Conservation (phyloP, 2,113 vertebrate genomes). For the Naja naja region DNA sequence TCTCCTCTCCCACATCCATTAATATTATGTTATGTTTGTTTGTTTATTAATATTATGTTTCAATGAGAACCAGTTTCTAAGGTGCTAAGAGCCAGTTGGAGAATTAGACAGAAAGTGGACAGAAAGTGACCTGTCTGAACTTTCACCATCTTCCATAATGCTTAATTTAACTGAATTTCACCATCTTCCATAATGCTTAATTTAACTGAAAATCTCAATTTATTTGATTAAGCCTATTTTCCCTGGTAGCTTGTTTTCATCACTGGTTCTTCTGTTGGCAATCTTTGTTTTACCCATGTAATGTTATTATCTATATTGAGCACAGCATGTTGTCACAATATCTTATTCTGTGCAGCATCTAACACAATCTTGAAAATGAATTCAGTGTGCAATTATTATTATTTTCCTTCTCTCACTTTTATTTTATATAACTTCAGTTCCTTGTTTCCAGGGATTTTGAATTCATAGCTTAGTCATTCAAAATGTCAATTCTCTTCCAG, state of each 20-base stretch:
- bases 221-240: not conserved
- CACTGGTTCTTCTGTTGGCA: not conserved
- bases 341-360: not conserved
- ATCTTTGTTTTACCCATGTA: not conserved
- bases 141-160: not conserved
- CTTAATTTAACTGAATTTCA: not conserved
- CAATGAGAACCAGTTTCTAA: no score
- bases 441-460: constrained; percentile 61
- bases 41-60: no score
- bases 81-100: not conserved
- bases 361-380: not conserved
- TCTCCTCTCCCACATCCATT: no score
- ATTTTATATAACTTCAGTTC: constrained; percentile 48
- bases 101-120: not conserved
- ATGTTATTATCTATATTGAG: not conserved
- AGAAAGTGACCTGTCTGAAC: not conserved
- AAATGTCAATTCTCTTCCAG: constrained; percentile 69
- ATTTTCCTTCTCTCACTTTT: constrained; percentile 29
- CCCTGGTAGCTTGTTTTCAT: not conserved
- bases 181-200: not conserved
- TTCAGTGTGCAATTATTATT: not conserved
- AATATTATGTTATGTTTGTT: not conserved
- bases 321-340: not conserved
- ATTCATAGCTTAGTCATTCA: constrained; percentile 66
- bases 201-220: not conserved